Base-by-base conservation (phyloP, 30 jellyfish, hydroid and myxozoan species). In the Kudoa iwatai region DNA sequence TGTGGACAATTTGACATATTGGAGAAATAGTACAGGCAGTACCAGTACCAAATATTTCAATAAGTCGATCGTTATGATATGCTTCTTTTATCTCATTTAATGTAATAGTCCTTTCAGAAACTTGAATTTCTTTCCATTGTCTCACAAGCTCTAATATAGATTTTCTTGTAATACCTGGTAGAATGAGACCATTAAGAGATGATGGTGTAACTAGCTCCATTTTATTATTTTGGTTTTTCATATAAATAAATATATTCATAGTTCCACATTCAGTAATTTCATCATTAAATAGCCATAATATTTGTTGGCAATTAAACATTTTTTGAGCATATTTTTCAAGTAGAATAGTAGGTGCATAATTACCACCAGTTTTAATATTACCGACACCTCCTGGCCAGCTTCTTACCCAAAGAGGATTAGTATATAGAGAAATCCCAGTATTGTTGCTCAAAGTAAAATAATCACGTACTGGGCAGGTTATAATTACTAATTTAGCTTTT, bases 381-480 rank as follows among this genome's bases (percentile, higher is more conserved):
- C 89, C 89, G 1, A 58, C 52, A 16, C 89, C 89, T 1, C 89
- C 89, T 10, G 83, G 89, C 89, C 89, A 66, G 2, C 84, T 50
- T 35, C 89, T 36, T 13, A 66, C 58, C 30, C 33, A 57, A 36
- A 33, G 57, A 17, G 69, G 64, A 43, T 66, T 84, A 0, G 89
- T 84, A 13, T 57, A 42, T 14, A 66, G 44, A 2, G 89, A 66
- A 3, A 66, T 62, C 2, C 84, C 82, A 32, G 39, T 52, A 56
- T 57, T 57, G 17, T 66, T 51, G 19, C 89, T 84, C 9, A 68
- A 43, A 19, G 39, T 40, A 45, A 57, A 66, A 43, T 66, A 66
- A 10, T 84, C 82, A 20, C 89, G 84, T 35, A 66, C 89, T 1
- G 89, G 89, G 12, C 89, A 57, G 10, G 89, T 46, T 28, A 66